Evolutionary conservation across 1,140 invertebrate species (phyloP), one percentile per base, ranked within the genome.

Genomic region (Chrysomallon squamiferum): DNA sequence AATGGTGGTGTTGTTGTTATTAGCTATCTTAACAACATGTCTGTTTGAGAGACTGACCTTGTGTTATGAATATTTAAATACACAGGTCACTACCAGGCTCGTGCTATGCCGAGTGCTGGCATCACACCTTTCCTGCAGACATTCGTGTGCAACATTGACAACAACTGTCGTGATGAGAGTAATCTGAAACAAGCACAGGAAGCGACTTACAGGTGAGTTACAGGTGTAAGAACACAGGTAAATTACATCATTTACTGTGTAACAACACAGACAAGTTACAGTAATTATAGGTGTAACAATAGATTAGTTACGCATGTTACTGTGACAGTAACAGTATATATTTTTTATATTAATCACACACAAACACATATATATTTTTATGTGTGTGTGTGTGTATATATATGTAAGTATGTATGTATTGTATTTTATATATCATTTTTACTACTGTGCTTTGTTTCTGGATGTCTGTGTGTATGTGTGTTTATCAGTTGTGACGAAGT

Each of bases 21-120:
- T n/a, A n/a, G n/a, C n/a, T n/a, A n/a, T n/a, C n/a, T n/a, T n/a
- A n/a, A n/a, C n/a, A n/a, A n/a, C n/a, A n/a, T n/a, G n/a, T n/a
- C n/a, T n/a, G n/a, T n/a, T n/a, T n/a, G n/a, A n/a, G n/a, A n/a
- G n/a, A n/a, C n/a, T n/a, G n/a, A n/a, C n/a, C n/a, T n/a, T n/a
- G n/a, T n/a, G n/a, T n/a, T n/a, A n/a, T n/a, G n/a, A n/a, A n/a
- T n/a, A n/a, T n/a, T n/a, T n/a, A n/a, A n/a, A n/a, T n/a, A n/a
- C n/a, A 38, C 49, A 80, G 79, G 79, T 69, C 68, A 74, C 30
- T 81, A 77, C 65, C 68, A 71, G 52, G 57, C 65, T 0, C 67
- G 74, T 20, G 74, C 75, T 22, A 73, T 81, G 79, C 77, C 77
- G 11, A 81, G 77, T 64, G 69, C 71, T 30, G 79, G 79, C 7